phyloP scores from a whole-genome alignment of 2,888 invertebrate species.

The Anodontia alba region DNA sequence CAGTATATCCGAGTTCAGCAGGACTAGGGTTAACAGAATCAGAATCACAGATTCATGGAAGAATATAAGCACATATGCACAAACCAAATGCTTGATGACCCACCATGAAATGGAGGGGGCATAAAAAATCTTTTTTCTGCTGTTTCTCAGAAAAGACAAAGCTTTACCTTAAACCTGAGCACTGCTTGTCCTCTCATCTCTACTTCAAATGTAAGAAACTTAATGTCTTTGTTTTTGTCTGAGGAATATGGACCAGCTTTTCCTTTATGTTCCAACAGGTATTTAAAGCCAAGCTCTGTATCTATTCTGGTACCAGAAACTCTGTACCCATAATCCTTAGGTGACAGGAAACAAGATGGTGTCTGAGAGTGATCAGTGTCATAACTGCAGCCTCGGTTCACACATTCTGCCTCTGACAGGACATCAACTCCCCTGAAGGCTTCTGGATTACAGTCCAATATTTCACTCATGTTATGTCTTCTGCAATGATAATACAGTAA shows the following conservation, averaged over 20 bases:
- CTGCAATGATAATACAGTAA: not conserved
- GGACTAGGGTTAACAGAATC: no score
- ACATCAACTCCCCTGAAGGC: conserved; percentile 62
- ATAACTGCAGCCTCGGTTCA: conserved; percentile 66
- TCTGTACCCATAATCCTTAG: conserved; percentile 67
- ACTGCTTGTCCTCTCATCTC: conserved; percentile 62
- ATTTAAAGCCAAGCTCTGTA: conserved; percentile 56
- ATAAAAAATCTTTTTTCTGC: no score
- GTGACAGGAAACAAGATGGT: conserved; percentile 58
- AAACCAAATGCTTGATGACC: no score
- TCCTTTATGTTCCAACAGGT: conserved; percentile 56
- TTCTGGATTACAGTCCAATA: conserved; percentile 71
- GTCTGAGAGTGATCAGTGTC: conserved; percentile 39
- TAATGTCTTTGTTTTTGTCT: conserved; percentile 53
- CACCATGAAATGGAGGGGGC: no score
- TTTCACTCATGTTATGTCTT: conserved; percentile 25
- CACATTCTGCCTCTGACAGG: conserved; percentile 62
- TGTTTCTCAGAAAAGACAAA: not conserved
- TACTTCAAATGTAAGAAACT: conserved; percentile 59
- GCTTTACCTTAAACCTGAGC: conserved; percentile 68
- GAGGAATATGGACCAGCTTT: conserved; percentile 39
- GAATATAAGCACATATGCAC: no score
- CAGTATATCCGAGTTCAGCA: no score
- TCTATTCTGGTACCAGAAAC: conserved; percentile 34
- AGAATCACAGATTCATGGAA: no score